These are phyloP conservation scores for Prenolepis imparis DNA, from an alignment of 2,888 invertebrate species.

Conservation along the genomic window DNA sequence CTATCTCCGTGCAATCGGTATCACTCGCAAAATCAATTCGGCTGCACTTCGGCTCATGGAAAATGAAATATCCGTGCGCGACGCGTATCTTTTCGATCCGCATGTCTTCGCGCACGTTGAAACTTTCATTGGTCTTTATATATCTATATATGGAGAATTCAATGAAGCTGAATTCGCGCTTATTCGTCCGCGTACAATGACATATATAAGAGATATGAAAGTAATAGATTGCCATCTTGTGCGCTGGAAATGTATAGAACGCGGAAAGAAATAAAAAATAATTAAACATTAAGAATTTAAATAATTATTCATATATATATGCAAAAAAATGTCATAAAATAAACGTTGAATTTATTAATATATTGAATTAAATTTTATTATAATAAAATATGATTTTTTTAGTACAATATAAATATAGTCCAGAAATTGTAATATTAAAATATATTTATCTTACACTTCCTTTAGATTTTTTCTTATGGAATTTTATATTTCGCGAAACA, in stretches of 20 bases:
- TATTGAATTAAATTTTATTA: not conserved
- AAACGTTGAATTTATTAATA: not conserved
- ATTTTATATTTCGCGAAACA: not conserved
- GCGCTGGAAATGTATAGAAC: not conserved
- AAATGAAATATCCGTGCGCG: conserved; percentile 63
- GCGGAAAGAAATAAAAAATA: not conserved
- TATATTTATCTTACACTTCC: not conserved
- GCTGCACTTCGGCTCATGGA: conserved; percentile 56
- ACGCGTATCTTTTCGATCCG: conserved; percentile 9
- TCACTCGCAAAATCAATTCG: conserved; percentile 60
- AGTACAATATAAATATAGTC: not conserved
- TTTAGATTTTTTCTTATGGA: not conserved
- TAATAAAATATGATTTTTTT: not conserved
- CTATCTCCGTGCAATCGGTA: conserved; percentile 52
- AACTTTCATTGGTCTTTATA: conserved; percentile 12
- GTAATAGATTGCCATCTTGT: not conserved
- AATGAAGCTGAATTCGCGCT: not conserved
- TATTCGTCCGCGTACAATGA: not conserved
- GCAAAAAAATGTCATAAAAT: not conserved
- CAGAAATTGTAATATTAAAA: not conserved
- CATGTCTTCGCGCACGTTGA: not conserved
- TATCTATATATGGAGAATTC: not conserved
- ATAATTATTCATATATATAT: not conserved
- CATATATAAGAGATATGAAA: not conserved
- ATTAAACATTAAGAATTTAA: too few relatives aligned